Evolutionary conservation across 2,113 vertebrate genomes (phyloP), one percentile per base, ranked within the genome.

Genomic region (Macrotus californicus): DNA sequence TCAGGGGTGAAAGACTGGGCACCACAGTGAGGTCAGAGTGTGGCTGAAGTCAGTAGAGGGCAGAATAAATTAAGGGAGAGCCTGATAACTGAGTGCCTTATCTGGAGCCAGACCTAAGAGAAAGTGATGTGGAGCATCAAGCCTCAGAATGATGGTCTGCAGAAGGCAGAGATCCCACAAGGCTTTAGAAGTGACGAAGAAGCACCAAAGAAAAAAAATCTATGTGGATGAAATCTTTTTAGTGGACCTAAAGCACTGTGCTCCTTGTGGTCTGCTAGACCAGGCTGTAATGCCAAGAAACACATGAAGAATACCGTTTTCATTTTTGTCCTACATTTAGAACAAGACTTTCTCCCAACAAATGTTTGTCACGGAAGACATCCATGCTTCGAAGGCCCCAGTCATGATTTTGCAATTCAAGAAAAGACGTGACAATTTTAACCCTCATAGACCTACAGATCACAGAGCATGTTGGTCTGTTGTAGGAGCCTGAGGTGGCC

Each of bases 321-420:
- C 95, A 94, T 95, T 96, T 96, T 97, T 96, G 94, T 96, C 97
- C 97, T 93, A 87, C 91, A 90, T 96, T 96, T 94, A 93, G 95
- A 96, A 96, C 67, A 89, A 96, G 93, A 96, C 91, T 79, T 81
- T 19, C 87, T 85, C 86, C 75, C 97, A 96, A 90, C 96, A 96
- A 94, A 92, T 95, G 93, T 84, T 94, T 93, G 94, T 92, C 92
- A 76, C 92, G 70, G 76, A 94, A 95, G 90, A 93, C 50, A 14
- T 89, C 90, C 94, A 14, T 89, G 87, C 94, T 95, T 87, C 54
- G 5, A 92, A 97, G 73, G 59, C 64, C 56, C 87, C 48, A 89
- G 92, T 82, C 66, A 72, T 95, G 93, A 94, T 95, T 90, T 46
- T 89, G 75, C 70, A 89, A 89, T 66, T 72, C 70, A 75, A 87